Evolutionary conservation across 2,888 invertebrate species (phyloP), one percentile per base, ranked within the genome.

Genomic region (Vesta saturnalis): DNA sequence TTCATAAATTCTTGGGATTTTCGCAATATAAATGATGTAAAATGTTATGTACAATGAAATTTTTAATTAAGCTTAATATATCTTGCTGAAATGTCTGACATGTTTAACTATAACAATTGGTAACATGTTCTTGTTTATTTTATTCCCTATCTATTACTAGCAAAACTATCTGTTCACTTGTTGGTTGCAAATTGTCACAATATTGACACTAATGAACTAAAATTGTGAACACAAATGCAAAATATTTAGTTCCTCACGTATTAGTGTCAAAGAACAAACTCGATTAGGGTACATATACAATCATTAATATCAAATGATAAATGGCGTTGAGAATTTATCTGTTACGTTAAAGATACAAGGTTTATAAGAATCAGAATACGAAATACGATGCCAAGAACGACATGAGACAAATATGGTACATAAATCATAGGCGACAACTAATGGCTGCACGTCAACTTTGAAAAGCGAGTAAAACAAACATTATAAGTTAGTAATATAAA

Each of bases 341-440:
- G 67, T 63, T 23, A 58, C 59, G 54, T 18, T 19, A 56, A 39
- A 67, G 63, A 63, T 67, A 67, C 60, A 54, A 22, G 54, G 59
- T 62, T 67, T 67, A 67, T 63, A 67, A 67, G 67, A 67, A 67
- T 67, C 63, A 55, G 59, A 63, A 67, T 63, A 67, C 62, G 63
- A 63, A 67, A 63, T 52, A 63, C 60, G 67, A 63, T 67, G 67
- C 67, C 59, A 63, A 63, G 63, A 67, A 57, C 59, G 67, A 67
- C 67, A 60, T 39, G 67, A 67, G 67, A 67, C 67, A 67, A 67
- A 67, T 67, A 62, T 63, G 62, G 46, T 43, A 58, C 63, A 67
- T 67, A 67, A 67, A 67, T 67, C 67, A 67, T 67, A 63, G 63
- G 58, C 67, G 67, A 67, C 67, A 67, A 67, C 62, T 67, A 67